phyloP scores from a whole-genome alignment of 2,888 invertebrate genomes.

The Caradrina kadenii region DNA sequence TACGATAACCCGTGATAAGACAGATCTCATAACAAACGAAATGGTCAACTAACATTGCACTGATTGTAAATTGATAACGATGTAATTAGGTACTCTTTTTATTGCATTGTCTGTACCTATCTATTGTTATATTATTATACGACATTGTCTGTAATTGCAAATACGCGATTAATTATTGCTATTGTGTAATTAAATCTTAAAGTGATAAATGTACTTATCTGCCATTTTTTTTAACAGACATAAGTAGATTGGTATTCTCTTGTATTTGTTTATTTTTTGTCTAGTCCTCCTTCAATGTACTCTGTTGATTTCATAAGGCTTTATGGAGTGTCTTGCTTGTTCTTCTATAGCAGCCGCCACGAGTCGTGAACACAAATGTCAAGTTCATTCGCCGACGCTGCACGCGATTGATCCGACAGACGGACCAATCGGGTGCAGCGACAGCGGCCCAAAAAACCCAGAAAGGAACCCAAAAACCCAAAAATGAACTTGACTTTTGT shows the following conservation, averaged over 20 bases:
- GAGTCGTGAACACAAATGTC: too few relatives aligned
- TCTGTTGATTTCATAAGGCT: too few relatives aligned
- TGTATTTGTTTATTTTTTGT: too few relatives aligned
- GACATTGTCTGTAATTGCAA: conserved; percentile 10
- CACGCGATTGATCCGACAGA: too few relatives aligned
- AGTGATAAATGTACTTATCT: not conserved
- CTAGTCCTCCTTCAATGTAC: too few relatives aligned
- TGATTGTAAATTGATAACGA: conserved; percentile 23
- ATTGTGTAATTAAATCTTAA: not conserved
- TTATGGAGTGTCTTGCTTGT: too few relatives aligned
- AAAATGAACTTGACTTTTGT: too few relatives aligned
- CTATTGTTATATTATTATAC: not conserved
- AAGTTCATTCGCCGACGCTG: too few relatives aligned
- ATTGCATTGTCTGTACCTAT: not conserved
- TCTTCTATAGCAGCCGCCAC: too few relatives aligned
- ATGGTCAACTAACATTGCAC: not conserved
- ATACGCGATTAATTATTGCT: not conserved
- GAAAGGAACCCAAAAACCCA: too few relatives aligned
- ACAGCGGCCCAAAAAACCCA: too few relatives aligned
- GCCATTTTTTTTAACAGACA: not conserved
- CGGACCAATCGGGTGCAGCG: too few relatives aligned
- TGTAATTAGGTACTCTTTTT: not conserved
- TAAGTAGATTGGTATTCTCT: not conserved
- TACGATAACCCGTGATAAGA: conserved; percentile 38
- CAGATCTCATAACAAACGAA: not conserved